Evolutionary conservation across 2,113 vertebrate genomes (phyloP).

Genomic region (Setophaga coronata): DNA sequence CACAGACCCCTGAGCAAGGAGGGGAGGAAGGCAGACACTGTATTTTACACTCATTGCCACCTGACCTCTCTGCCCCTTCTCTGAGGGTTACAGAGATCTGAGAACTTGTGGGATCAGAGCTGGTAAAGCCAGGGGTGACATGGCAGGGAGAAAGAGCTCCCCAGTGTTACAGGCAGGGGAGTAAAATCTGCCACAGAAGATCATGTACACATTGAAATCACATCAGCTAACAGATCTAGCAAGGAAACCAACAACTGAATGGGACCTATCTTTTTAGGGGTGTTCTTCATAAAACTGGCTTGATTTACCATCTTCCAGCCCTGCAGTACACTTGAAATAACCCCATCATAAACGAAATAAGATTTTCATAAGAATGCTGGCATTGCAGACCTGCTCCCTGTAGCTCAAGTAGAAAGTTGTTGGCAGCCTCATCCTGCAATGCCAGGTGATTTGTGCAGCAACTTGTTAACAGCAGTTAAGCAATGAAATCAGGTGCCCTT

Average conservation of each 20-base stretch:
- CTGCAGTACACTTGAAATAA: not conserved
- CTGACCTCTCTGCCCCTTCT: not conserved
- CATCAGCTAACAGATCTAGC: not conserved
- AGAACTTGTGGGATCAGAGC: rapidly evolving
- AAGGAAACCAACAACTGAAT: not conserved
- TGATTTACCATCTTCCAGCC: not conserved
- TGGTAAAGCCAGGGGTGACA: not conserved
- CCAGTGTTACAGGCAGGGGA: not conserved
- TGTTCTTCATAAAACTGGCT: not conserved
- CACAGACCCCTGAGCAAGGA: not conserved
- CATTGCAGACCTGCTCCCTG: not conserved
- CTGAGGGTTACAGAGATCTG: not conserved
- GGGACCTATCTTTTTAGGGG: not conserved
- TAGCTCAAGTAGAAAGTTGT: not conserved
- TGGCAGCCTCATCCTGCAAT: not conserved
- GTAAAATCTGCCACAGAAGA: not conserved
- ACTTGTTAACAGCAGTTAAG: slow-evolving; percentile 56
- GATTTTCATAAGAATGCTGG: not conserved
- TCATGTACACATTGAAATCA: not conserved
- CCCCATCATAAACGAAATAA: not conserved
- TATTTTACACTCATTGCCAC: not conserved
- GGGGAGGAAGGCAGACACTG: not conserved
- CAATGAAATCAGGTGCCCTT: slow-evolving; percentile 50
- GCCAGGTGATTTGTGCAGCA: slow-evolving; percentile 52
- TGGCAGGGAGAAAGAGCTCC: not conserved